Base-by-base conservation (phyloP, 2,888 invertebrate genomes). In the Zaprionus lineosus region DNA sequence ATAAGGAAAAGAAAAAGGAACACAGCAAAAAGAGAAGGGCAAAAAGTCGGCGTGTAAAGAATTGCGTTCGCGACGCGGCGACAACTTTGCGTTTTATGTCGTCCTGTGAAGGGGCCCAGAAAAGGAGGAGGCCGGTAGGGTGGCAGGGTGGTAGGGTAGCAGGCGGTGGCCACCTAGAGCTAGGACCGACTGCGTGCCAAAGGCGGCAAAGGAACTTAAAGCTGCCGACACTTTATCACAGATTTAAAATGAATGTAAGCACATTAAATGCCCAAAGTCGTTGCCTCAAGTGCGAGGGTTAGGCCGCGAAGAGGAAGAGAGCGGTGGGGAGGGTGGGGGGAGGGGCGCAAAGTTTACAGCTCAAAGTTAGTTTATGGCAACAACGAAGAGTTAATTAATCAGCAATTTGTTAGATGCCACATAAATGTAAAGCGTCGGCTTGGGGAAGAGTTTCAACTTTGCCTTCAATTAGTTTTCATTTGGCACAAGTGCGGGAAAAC, bases 171-270 rank as follows among this genome's bases (percentile, higher is more conserved):
- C 7, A 24, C 24, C 24, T 24, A 15, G 26, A 41, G 33, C 36
- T 37, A 14, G 3, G n/a, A 3, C 8, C 39, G 16, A 21, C 15
- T 34, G 40, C 21, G 15, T 29, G 52, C 26, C 36, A 36, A 36
- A 9, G 15, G 18, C 9, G 12, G 2, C 19, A 26, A 24, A 34
- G 14, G 21, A 52, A 66, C 83, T 78, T 78, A 63, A 78, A 83
- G 78, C 76, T 60, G 55, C 34, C 76, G 50, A 48, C 79, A 65
- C 79, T 78, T 83, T 83, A 79, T 79, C 83, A 47, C 58, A 79
- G 78, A 78, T 79, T 78, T 78, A 71, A 83, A 82, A 83, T 68
- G 76, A 83, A 75, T 79, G 83, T 71, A 76, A 79, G 78, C 83
- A 83, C 83, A 83, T 79, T 83, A 78, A 83, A 83, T 71, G 74